A percentile compares a stretch with the other conserved stretches of the same genome.
Conservation (phyloP, 2,888 invertebrate genomes). For the Eurytoma californica region DNA sequence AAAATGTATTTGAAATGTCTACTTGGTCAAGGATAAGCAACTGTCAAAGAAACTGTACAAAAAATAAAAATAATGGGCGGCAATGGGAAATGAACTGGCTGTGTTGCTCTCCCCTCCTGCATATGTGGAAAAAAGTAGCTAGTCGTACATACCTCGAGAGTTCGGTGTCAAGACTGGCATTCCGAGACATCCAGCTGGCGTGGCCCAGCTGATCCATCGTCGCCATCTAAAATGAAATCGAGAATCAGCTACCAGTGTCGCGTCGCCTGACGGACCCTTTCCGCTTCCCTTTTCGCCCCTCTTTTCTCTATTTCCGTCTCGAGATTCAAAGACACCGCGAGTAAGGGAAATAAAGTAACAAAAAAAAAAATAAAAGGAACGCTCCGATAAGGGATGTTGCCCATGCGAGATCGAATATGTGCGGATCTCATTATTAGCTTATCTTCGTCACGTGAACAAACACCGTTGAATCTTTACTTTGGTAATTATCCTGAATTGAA, state of each 20-base stretch:
- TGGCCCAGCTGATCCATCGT: constrained; percentile 40
- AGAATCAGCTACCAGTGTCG: neutral
- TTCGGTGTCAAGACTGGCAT: constrained; percentile 44
- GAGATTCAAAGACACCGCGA: too few species aligned
- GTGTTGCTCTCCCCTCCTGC: too few species aligned
- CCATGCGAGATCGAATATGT: neutral
- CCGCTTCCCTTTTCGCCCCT: neutral
- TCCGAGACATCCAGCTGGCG: constrained; percentile 27
- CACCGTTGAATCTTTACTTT: neutral
- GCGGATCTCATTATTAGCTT: neutral
- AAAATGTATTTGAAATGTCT: too few species aligned
- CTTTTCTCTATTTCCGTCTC: neutral
- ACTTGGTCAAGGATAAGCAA: too few species aligned
- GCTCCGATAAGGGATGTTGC: neutral
- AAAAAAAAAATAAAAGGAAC: too few species aligned
- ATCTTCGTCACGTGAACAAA: neutral
- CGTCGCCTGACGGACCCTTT: neutral
- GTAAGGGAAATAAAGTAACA: too few species aligned
- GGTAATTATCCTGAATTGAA: neutral
- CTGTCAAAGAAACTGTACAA: neutral
- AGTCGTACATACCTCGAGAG: constrained; percentile 43
- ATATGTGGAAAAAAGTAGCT: too few species aligned
- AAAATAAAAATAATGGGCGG: neutral
- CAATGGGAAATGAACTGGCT: neutral
- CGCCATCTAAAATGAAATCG: constrained; percentile 39